Evolutionary conservation across 2,888 invertebrate species (phyloP), one percentile per base, ranked within the genome.

Genomic region (Muschampia plurimacula): DNA sequence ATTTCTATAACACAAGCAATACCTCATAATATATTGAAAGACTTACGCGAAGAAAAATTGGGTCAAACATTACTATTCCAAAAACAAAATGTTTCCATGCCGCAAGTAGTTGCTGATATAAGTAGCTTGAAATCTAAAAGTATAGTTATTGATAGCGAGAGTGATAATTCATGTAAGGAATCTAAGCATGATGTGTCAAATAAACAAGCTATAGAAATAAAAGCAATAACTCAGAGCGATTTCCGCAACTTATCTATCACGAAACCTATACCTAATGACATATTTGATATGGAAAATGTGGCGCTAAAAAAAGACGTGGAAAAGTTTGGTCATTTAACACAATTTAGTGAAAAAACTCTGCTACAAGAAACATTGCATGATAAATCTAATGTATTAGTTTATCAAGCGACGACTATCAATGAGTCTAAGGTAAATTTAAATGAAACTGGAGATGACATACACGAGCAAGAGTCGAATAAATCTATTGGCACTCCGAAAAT

Each of bases 11-110:
- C 64, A 36, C 36, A 71, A 66, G 28, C 32, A 46, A 59, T 59
- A 7, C 36, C 49, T 2, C 28, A 9, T 59, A 46, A 71, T 22
- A 57, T 70, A 46, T 57, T 52, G n/a, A 44, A 71, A 65, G 57
- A 66, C 10, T 28, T 39, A n/a, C 8, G 22, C 9, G 39, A 62
- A 15, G 49, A 69, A 52, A 52, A 60, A 41, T 12, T 28, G 9
- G 9, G 9, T 36, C 60, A 36, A n/a, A 36, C 39, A 62, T 60
- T 60, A 60, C n/a, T 60, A 36, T 39, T 46, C 12, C 46, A 36
- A 59, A 65, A 41, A 12, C 39, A 66, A 12, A 76, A 85, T 73
- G 76, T 83, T n/a, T 83, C 84, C n/a, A 74, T 76, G 63, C 75
- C 73, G 36, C 39, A 62, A 10, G 72, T 57, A 28, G 28, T 62